These are phyloP conservation scores for Eidolon dupreanum DNA, from an alignment of 2,797 vertebrate species.

Conservation along the genomic window DNA sequence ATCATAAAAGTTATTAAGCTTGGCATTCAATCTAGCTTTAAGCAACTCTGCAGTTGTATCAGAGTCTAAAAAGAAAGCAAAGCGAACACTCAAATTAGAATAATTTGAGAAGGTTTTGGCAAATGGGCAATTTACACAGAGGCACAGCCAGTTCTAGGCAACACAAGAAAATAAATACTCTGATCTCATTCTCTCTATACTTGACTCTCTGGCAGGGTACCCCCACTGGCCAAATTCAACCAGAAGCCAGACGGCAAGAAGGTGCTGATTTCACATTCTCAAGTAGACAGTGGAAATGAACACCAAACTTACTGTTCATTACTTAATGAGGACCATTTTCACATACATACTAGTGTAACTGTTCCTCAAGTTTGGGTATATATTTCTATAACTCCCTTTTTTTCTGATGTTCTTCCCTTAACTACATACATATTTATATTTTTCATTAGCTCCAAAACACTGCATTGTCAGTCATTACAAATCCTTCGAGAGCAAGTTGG, in stretches of 20 bases:
- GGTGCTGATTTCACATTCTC: not conserved
- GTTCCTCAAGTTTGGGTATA: not conserved
- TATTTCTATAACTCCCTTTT: not conserved
- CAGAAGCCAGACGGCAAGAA: not conserved
- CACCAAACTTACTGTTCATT: not conserved
- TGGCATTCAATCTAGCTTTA: not conserved
- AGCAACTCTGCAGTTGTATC: not conserved
- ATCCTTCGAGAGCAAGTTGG: slow-evolving; percentile 6
- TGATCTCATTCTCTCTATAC: not conserved
- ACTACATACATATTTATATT: not conserved
- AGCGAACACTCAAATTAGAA: not conserved
- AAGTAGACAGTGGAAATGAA: not conserved
- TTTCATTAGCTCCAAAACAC: not conserved
- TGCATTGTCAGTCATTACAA: not conserved
- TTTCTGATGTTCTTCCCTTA: not conserved
- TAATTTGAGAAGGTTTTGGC: not conserved
- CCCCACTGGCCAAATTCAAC: not conserved
- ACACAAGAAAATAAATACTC: not conserved
- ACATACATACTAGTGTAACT: not conserved
- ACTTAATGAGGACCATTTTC: not conserved
- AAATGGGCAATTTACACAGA: not conserved
- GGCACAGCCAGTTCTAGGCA: not conserved
- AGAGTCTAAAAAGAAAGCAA: not conserved
- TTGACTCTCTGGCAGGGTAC: not conserved
- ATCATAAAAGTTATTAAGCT: not conserved